Percentiles rank a stretch among this genome's conserved stretches.
Conservation (phyloP, 2,797 vertebrate genomes). For the Tympanoctomys barrerae region DNA sequence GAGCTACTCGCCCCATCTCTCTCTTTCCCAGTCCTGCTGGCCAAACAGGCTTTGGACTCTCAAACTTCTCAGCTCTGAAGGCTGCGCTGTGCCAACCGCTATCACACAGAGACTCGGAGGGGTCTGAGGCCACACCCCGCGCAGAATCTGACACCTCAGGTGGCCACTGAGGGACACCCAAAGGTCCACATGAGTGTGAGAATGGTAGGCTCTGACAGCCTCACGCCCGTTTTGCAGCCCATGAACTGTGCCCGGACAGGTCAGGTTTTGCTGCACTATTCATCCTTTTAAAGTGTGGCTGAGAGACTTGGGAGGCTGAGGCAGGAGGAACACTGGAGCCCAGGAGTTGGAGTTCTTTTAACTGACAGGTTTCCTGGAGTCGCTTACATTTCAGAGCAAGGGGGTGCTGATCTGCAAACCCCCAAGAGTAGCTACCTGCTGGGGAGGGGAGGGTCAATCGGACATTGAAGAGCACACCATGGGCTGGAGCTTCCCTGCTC, state of each 20-base stretch:
- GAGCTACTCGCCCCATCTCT: too few species aligned
- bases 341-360: background rate
- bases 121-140: accelerated
- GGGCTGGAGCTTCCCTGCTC: background rate
- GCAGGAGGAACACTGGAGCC: too few species aligned
- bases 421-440: background rate
- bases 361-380: background rate
- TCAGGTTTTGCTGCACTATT: background rate
- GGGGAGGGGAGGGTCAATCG: background rate
- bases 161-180: background rate
- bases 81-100: accelerated
- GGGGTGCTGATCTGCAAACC: background rate
- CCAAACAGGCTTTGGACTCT: background rate
- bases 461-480: background rate
- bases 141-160: accelerated
- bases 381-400: background rate
- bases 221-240: background rate
- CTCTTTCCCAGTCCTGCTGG: background rate
- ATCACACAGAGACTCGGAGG: background rate
- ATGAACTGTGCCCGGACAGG: background rate
- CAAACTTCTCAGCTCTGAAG: background rate
- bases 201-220: background rate
- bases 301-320: too few species aligned
- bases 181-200: background rate
- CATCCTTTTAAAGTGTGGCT: background rate